phyloP scores from a whole-genome alignment of 2,113 vertebrate genomes.

The Machaerirhynchus nigripectus region DNA sequence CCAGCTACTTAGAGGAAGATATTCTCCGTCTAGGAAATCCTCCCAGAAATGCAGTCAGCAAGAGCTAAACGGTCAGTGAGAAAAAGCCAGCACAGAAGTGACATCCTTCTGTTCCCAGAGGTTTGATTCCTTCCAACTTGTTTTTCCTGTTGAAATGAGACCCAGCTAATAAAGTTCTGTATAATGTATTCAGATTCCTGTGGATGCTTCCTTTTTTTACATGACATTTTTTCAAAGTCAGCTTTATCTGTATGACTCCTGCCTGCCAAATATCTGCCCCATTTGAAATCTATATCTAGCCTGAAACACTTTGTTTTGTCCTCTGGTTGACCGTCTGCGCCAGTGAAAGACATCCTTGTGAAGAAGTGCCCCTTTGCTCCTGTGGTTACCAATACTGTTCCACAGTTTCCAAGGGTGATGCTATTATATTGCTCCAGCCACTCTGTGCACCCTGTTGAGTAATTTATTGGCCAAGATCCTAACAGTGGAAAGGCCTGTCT shows the following conservation, averaged over 20 bases:
- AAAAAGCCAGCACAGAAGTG: not conserved
- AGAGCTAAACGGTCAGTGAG: not conserved
- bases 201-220: constrained; percentile 51
- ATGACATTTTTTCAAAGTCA: constrained; percentile 54
- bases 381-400: constrained; percentile 63
- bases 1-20: not conserved
- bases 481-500: constrained; percentile 62
- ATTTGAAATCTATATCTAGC: constrained; percentile 65
- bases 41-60: not conserved
- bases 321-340: constrained; percentile 76
- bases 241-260: constrained; percentile 56
- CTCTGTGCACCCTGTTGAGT: constrained; percentile 65
- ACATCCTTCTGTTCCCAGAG: not conserved
- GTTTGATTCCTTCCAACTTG: not conserved
- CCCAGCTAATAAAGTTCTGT: not conserved
- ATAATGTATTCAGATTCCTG: constrained; percentile 40
- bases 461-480: constrained; percentile 70
- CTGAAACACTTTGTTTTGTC: constrained; percentile 69
- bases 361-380: constrained; percentile 67
- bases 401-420: constrained; percentile 70
- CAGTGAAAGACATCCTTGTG: constrained; percentile 76
- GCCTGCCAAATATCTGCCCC: constrained; percentile 66
- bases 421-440: constrained; percentile 64
- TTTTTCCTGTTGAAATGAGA: not conserved
- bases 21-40: not conserved